Evolutionary conservation across 2,113 vertebrate species (phyloP).

Genomic region (Caranx ignobilis): DNA sequence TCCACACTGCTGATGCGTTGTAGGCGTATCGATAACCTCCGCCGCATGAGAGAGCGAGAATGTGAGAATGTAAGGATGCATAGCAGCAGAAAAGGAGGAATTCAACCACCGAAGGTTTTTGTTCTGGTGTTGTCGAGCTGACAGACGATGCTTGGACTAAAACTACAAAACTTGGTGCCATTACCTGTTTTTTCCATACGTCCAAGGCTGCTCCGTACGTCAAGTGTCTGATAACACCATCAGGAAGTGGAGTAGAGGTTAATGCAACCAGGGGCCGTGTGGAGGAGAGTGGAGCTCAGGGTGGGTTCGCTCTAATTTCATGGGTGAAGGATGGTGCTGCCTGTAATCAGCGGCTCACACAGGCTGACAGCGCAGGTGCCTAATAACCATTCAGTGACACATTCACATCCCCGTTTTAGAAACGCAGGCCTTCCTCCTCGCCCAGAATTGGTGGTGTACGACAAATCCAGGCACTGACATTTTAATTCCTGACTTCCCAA

Average conservation of each 20-base stretch:
- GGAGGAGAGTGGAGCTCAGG: constrained; percentile 7
- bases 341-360: constrained; percentile 73
- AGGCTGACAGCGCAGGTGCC: constrained; percentile 81
- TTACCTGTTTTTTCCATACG: neutral
- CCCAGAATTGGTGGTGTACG: constrained; percentile 39
- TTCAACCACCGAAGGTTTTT: constrained; percentile 16
- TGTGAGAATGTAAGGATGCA: constrained; percentile 42
- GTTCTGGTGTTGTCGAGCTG: constrained; percentile 28
- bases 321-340: constrained; percentile 57
- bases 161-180: too few relatives aligned
- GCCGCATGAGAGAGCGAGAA: constrained; percentile 36
- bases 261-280: neutral
- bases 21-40: constrained; percentile 63
- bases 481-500: constrained; percentile 74
- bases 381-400: constrained; percentile 79
- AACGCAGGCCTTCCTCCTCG: constrained; percentile 49
- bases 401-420: constrained; percentile 67
- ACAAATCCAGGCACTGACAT: constrained; percentile 65
- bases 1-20: constrained; percentile 47
- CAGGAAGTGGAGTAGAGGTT: neutral
- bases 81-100: constrained; percentile 30
- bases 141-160: neutral
- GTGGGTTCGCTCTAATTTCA: constrained; percentile 66
- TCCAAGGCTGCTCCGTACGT: neutral
- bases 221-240: too few relatives aligned